Base-by-base conservation (phyloP, 2,113 vertebrate species). In the Psittacula cyanocephala region DNA sequence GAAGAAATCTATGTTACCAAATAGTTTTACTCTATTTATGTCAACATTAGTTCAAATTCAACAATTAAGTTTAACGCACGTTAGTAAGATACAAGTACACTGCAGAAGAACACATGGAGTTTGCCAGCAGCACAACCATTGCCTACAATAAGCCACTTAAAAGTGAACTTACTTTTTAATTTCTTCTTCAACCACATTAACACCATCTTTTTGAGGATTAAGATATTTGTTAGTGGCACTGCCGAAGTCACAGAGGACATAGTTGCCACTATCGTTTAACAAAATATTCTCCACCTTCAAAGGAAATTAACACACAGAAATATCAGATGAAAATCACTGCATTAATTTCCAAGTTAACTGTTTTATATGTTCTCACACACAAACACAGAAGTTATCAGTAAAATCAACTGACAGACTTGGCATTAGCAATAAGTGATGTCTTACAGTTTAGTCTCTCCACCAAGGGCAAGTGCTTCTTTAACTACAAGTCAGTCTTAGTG, bases 171-270 rank as follows among this genome's bases (percentile, higher is more conserved):
- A 99, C 99, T 99, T 99, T 95, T 99, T 99, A 92, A 99, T 99
- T 97, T 99, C 99, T 84, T 99, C 99, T 98, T 99, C 99, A 95
- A 99, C 99, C 24, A 98, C 93, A 44, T 98, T 98, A 71, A 99
- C 99, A 47, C 99, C 99, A 60, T 99, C 99, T 98, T 98, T 99
- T 50, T 99, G 99, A 33, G 99, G 99, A 94, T 98, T 98, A 92
- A 99, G 97, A 63, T 99, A 98, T 81, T 99, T 99, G 97, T 99
- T 99, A 65, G 99, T 99, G 85, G 99, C 98, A 89, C 99, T 99
- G 92, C 99, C 99, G 13, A 99, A 99, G 93, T 99, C 99, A 91
- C 99, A 99, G 77, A 99, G 98, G 60, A 99, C 99, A 12, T 99
- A 99, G 96, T 98, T 99, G 44, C 99, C 99, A 18, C 98, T 97